Percentiles rank a stretch among this genome's conserved stretches.
Evolutionary conservation across 2,797 vertebrate genomes (phyloP).

Genomic region (Acrossocheilus fasciatus): DNA sequence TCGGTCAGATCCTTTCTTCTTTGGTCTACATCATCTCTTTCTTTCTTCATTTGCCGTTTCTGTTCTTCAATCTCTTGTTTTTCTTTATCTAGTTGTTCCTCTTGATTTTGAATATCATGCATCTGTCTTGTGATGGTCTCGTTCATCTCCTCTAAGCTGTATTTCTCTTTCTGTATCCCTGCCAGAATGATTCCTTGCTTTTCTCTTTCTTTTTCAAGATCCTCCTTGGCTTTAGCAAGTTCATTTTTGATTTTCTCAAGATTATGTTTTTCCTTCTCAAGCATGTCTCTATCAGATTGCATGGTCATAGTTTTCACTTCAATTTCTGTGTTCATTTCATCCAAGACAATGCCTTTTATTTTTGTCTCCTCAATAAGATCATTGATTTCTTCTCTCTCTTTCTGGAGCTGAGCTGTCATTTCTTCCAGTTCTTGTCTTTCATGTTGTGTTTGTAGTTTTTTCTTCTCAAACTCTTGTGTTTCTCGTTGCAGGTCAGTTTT

Average conservation of each 20-base stretch:
- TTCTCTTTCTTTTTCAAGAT: neutral
- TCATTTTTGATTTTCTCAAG: neutral
- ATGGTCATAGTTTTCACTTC: neutral
- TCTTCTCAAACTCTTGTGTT: neutral
- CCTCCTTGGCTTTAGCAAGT: neutral
- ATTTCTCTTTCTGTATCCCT: slow-evolving; percentile 8
- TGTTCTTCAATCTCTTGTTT: slow-evolving; percentile 5
- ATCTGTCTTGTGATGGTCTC: neutral
- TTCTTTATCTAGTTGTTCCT: neutral
- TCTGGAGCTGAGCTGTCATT: slow-evolving; percentile 17
- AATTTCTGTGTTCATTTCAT: neutral
- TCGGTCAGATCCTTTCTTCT: neutral
- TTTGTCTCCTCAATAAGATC: slow-evolving; percentile 7
- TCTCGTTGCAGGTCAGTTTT: no score
- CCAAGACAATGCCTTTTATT: neutral
- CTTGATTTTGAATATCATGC: neutral
- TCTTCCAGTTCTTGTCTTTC: neutral
- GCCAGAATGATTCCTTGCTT: neutral
- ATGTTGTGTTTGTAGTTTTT: neutral
- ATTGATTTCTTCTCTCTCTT: neutral
- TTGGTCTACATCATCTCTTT: slow-evolving; percentile 8
- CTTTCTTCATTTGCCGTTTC: neutral
- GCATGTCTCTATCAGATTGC: neutral
- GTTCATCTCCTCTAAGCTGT: neutral
- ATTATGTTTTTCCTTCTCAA: neutral